phyloP scores from a whole-genome alignment of 2,113 vertebrate genomes.

The Vicugna pacos region DNA sequence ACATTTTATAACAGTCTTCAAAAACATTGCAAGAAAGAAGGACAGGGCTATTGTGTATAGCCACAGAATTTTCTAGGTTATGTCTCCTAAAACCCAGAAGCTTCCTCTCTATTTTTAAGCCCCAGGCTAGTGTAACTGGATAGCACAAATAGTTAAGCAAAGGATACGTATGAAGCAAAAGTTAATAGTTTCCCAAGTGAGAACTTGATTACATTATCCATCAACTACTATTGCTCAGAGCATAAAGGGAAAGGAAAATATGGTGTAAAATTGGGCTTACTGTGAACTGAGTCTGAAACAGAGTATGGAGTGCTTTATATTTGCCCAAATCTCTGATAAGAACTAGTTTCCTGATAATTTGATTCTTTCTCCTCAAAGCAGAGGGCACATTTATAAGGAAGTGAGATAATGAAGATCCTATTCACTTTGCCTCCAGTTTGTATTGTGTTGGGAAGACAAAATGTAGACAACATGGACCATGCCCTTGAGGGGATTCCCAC shows the following conservation, averaged over 20 bases:
- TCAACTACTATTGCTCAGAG: background rate
- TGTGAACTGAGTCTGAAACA: background rate
- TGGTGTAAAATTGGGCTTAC: background rate
- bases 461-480: background rate
- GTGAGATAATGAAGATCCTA: constrained; percentile 3
- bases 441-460: background rate
- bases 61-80: background rate
- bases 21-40: background rate
- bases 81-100: background rate
- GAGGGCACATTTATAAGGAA: background rate
- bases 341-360: constrained; percentile 30
- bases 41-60: background rate
- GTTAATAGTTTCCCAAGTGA: background rate
- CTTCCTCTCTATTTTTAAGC: background rate
- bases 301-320: background rate
- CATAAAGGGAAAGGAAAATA: background rate
- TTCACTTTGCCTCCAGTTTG: background rate
- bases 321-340: background rate
- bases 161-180: background rate
- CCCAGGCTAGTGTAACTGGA: background rate
- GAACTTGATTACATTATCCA: background rate
- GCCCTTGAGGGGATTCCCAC: background rate
- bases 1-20: background rate
- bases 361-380: constrained; percentile 3
- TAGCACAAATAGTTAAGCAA: background rate